These are phyloP conservation scores for Procavia capensis DNA, from an alignment of 2,113 vertebrate genomes.

Conservation along the genomic window DNA sequence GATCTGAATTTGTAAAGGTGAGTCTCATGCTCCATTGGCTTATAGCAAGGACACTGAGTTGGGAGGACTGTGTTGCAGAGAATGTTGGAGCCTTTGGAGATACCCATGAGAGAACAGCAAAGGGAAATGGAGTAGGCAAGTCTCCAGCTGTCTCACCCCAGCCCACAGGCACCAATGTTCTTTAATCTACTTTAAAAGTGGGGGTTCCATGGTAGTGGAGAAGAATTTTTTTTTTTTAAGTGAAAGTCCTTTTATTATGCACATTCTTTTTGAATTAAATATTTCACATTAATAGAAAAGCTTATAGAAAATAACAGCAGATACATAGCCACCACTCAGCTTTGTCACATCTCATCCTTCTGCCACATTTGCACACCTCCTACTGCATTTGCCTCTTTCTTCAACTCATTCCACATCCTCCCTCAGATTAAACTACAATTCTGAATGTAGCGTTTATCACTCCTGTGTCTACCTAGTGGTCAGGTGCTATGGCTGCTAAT, in stretches of 20 bases:
- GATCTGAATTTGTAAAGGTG: background rate
- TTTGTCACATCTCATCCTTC: background rate
- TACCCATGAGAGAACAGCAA: background rate
- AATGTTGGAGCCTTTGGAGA: background rate
- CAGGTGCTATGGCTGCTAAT: too few species aligned
- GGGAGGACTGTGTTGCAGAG: background rate
- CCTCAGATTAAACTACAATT: background rate
- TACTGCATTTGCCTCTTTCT: background rate
- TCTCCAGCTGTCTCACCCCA: background rate
- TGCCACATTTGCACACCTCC: background rate
- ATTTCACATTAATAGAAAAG: background rate
- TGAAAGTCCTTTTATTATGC: background rate
- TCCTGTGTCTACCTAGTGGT: too few species aligned
- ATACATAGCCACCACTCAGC: background rate
- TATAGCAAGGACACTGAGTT: background rate
- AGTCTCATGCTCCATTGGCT: background rate
- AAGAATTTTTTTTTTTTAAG: background rate
- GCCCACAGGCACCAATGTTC: background rate
- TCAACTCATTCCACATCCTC: background rate
- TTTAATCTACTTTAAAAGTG: background rate
- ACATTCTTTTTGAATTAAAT: background rate
- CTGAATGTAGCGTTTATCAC: background rate
- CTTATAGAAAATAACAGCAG: background rate
- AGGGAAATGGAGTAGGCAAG: fast-evolving
- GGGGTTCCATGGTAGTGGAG: background rate